Evolutionary conservation across 2,888 invertebrate genomes (phyloP).

Genomic region (Saturnia pavonia): DNA sequence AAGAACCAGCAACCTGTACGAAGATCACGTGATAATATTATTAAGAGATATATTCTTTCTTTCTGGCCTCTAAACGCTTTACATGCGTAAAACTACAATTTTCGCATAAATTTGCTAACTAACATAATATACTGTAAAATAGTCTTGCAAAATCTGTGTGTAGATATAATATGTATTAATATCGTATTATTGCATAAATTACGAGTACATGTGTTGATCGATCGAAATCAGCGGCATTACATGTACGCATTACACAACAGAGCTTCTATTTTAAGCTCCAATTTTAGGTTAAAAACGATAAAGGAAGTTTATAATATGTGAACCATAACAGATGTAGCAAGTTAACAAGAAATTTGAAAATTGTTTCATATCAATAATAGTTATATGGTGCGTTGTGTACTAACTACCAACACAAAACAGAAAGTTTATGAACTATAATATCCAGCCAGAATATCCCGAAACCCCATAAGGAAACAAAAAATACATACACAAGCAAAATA

Average conservation of each 20-base stretch:
- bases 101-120: conserved; percentile 1
- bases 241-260: background rate
- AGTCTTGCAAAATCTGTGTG: background rate
- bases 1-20: background rate
- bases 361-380: background rate
- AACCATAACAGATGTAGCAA: conserved; percentile 1
- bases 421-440: too few species aligned
- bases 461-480: too few species aligned
- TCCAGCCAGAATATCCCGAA: too few species aligned
- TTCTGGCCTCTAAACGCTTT: background rate
- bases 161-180: too few species aligned
- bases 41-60: background rate
- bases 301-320: background rate
- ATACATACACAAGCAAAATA: too few species aligned
- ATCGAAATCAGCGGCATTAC: conserved; percentile 7
- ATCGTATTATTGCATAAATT: background rate
- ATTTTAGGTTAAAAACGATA: conserved; percentile 4
- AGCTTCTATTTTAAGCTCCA: background rate
- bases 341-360: background rate
- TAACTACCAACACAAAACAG: background rate
- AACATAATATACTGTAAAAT: background rate
- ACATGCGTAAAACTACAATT: conserved; percentile 1
- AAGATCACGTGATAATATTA: background rate
- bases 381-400: background rate
- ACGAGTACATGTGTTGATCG: background rate